Evolutionary conservation across 2,113 vertebrate genomes (phyloP), one percentile per base, ranked within the genome.

Genomic region (Lampris incognitus): DNA sequence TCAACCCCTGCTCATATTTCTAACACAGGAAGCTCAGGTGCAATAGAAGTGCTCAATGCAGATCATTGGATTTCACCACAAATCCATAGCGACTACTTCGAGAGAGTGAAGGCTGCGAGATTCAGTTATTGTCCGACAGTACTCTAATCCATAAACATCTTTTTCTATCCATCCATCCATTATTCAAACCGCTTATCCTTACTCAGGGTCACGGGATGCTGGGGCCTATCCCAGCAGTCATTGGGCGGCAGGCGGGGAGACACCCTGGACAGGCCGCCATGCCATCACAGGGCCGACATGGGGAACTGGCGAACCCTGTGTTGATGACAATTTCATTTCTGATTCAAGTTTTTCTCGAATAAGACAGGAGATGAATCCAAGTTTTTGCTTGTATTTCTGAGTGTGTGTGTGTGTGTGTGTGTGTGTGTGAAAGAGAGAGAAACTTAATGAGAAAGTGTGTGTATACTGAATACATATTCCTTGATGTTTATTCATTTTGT

Each of bases 101-200:
- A 66, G 13, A 39, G 13, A 1, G 24, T 2, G 24, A 51, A 37
- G 67, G 37, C 64, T 0, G 64, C 59, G 52, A 77, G 40, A 61
- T 85, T 44, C 69, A 59, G 69, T 82, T 78, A 79, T 52, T n/a
- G 4, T 79, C 78, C 74, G 76, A 85, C 46, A 61, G 70, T 37
- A 0, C 52, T n/a, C 0, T 65, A 36, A 63, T 54, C 24, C 46
- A 56, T 60, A 55, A 62, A 6, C 42, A 55, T 11, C 62, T 51
- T 5, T 9, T 73, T 37, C 63, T 3, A 64, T 60, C 5, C 60
- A 60, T 40, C 70, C 70, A 24, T 24, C 24, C 24, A 24, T 24
- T 61, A 56, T 46, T 73, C 54, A 60, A 68, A 76, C 75, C 42
- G 73, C 62, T 6, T 80, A 70, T n/a, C 44, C 62, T 65, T 69